Base-by-base conservation (phyloP, 2,888 invertebrate species). In the Megastigmus dorsalis region DNA sequence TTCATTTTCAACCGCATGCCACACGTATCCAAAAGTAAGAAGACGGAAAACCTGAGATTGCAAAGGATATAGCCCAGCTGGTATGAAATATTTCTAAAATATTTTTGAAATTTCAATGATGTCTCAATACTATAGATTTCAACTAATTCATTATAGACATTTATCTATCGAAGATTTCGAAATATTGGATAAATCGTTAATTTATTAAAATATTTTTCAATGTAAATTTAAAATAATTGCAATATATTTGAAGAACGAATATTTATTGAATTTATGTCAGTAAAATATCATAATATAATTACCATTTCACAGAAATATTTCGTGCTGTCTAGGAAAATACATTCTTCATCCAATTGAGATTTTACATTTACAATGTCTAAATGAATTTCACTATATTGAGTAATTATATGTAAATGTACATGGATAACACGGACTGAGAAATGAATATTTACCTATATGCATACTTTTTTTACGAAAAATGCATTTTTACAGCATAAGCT, bases 361-460 rank as follows among this genome's bases (percentile, higher is more conserved):
- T 15, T 55, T 60, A 70, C n/a, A 70, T 15, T 20, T 30, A 45
- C 15, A 69, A 60, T n/a, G 41, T 50, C 30, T 60, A 60, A 41
- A 30, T 52, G 33, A 60, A 60, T 52, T 41, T 69, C 30, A 62
- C 33, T 45, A 55, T 23, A 63, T 45, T 15, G 9, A 36, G 36
- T 43, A 54, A 43, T 45, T 62, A 26, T 26, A 18, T 55, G 45
- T 36, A 71, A 63, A 28, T 45, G 38, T 38, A 13, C 38, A 48
- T 33, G 9, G 10, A 45, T 54, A 26, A 45, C n/a, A 20, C 38
- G 20, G n/a, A 20, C 26, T 54, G 60, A 23, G 15, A 52, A 50
- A 52, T 30, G 30, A 54, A 20, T 1, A 26, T 10, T 26, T 43
- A n/a, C 43, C 13, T 13, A 15, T 28, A 9, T 18, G 20, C 0